Evolutionary conservation across 2,797 vertebrate genomes (phyloP), one percentile per base, ranked within the genome.

Genomic region (Neoniphon sammara): DNA sequence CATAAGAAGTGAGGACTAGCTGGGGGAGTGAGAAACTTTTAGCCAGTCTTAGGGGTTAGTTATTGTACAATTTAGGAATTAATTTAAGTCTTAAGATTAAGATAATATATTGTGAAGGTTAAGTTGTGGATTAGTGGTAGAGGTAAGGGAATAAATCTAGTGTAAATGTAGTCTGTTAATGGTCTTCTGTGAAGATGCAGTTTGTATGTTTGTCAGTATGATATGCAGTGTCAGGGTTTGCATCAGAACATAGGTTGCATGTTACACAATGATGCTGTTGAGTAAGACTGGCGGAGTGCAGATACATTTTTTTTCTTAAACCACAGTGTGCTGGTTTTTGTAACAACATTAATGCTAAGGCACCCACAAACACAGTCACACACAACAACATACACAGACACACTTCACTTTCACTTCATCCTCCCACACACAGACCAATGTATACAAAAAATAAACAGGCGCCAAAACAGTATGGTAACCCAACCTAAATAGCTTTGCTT

Each of bases 261-360:
- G 50, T 85, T 57, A 60, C 8, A 1, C 9, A 77, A 60, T 49
- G n/a, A 23, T 57, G 4, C 42, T 59, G 6, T 66, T 75, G 58
- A 69, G 31, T 66, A 57, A 77, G 61, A 57, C 70, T 82, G 82
- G 84, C 74, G 53, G 77, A 87, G 73, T 59, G 65, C 59, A 84
- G 67, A 81, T 59, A 39, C 68, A 25, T 72, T 49, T 77, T 52
- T 59, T 36, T 69, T 31, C 47, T 56, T 53, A 75, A 89, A 90
- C 91, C 90, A 89, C 90, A 88, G 21, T 63, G 47, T 4, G 44
- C 71, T 82, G 74, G 66, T 84, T 91, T 34, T 85, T 90, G 73
- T 85, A 74, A 84, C 76, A 84, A 79, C 77, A 83, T 77, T 39
- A 88, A 59, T 71, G 82, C 77, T 77, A 69, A 56, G 52, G 82